Evolutionary conservation across 1,140 invertebrate genomes (phyloP).

Genomic region (Heliothis virescens): DNA sequence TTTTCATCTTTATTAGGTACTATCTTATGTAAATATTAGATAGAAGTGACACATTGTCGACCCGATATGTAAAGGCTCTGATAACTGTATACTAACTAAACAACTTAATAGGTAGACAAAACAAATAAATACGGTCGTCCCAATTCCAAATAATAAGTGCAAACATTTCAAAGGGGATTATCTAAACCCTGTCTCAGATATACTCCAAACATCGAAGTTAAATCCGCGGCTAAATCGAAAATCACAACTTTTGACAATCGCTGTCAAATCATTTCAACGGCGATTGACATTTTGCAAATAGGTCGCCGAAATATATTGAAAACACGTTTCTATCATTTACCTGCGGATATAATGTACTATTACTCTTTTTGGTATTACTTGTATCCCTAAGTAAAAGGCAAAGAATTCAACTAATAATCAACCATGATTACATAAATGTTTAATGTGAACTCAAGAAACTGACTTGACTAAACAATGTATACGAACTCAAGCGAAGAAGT

Average conservation of each 20-base stretch:
- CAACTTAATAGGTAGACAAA: neutral
- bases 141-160: neutral
- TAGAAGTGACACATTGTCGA: no score
- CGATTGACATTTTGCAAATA: neutral
- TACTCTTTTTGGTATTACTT: no score
- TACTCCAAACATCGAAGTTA: neutral
- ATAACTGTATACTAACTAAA: no score
- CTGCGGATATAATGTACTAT: no score
- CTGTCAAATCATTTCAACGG: constrained; percentile 5
- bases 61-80: no score
- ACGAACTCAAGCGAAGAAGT: neutral
- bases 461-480: neutral
- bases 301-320: neutral
- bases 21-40: no score
- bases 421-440: no score
- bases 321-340: no score
- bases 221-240: neutral
- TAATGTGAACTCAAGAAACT: neutral
- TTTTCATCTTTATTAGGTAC: no score
- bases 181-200: neutral
- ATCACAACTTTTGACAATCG: neutral
- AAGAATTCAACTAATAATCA: no score
- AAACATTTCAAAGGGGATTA: neutral
- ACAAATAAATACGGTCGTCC: neutral
- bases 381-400: no score